These are phyloP conservation scores for Mayetiola destructor DNA, from an alignment of 2,888 invertebrate species.

Conservation along the genomic window DNA sequence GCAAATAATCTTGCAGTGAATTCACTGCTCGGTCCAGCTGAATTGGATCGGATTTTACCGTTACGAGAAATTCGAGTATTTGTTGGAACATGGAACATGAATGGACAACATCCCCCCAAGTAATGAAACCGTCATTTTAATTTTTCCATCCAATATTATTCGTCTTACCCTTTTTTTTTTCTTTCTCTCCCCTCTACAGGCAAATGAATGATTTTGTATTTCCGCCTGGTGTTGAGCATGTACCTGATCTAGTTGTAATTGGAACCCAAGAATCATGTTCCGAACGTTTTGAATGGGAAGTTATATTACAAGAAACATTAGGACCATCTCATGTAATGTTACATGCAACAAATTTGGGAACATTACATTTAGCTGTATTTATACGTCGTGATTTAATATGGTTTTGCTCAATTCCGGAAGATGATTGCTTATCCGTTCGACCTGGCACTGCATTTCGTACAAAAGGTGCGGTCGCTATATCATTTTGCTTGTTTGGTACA, in stretches of 20 bases:
- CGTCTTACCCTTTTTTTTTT: not conserved
- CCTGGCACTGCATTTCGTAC: constrained; percentile 82
- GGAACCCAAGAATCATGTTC: constrained; percentile 89
- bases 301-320: constrained; percentile 78
- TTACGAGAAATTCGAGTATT: constrained; percentile 73
- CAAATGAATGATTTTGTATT: constrained; percentile 82
- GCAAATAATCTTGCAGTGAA: constrained; percentile 67
- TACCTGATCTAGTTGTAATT: constrained; percentile 82
- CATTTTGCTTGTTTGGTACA: constrained; percentile 87
- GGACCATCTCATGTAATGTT: constrained; percentile 86
- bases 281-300: constrained; percentile 78
- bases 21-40: constrained; percentile 67
- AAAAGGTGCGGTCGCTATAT: constrained; percentile 89
- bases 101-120: constrained; percentile 74
- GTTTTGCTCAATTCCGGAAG: constrained; percentile 89
- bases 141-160: constrained; percentile 14
- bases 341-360: constrained; percentile 69
- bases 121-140: constrained; percentile 30
- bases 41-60: constrained; percentile 75
- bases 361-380: constrained; percentile 76
- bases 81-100: constrained; percentile 96
- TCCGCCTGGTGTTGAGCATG: constrained; percentile 67
- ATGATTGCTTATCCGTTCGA: constrained; percentile 71
- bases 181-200: constrained; percentile 35
- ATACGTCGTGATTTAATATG: constrained; percentile 85